Evolutionary conservation across 2,113 vertebrate species (phyloP).

Genomic region (Galbula dea): DNA sequence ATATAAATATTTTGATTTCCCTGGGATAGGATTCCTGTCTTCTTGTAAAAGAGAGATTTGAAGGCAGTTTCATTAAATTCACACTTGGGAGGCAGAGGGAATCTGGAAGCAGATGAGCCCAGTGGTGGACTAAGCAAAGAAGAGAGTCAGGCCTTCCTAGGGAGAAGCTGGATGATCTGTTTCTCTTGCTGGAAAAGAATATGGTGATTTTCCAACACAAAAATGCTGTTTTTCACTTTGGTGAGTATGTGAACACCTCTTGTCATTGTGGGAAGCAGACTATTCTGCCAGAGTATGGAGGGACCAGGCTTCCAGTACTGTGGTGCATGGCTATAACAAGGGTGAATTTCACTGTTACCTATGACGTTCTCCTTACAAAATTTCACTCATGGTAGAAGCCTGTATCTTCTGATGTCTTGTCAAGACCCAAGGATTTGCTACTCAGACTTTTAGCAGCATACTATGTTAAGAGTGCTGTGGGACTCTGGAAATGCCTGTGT

Average conservation of each 20-base stretch:
- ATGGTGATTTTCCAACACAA: neutral
- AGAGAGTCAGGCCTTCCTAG: neutral
- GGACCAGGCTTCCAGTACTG: accelerated
- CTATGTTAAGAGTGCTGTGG: neutral
- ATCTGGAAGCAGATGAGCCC: neutral
- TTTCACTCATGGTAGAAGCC: neutral
- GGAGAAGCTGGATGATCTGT: neutral
- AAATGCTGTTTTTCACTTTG: neutral
- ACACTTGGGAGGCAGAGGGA: neutral
- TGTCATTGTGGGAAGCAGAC: neutral
- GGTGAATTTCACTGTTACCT: neutral
- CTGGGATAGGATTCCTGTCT: neutral
- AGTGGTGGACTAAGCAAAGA: neutral
- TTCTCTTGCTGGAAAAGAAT: neutral
- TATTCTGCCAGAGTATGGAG: neutral
- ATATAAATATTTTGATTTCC: neutral
- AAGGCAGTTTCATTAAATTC: neutral
- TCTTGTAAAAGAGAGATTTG: neutral
- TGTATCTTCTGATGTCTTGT: neutral
- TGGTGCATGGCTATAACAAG: neutral
- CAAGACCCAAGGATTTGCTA: neutral
- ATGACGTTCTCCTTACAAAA: accelerated
- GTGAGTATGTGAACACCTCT: neutral
- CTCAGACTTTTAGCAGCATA: neutral
- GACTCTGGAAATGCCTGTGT: neutral